Base-by-base conservation (phyloP, 2,113 vertebrate species). In the Equus quagga region DNA sequence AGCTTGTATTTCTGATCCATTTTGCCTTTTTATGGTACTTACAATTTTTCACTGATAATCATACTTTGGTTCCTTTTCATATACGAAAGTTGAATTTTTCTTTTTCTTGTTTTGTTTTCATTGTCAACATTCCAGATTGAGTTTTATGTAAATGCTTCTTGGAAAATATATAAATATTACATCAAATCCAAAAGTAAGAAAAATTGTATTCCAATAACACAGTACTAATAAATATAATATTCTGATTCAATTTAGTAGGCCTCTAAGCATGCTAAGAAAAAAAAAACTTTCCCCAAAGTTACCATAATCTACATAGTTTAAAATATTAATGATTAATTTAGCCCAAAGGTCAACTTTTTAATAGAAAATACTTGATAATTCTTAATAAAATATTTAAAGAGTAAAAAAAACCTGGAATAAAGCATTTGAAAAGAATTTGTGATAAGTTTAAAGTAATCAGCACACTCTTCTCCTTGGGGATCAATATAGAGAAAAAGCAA, bases 101-200 rank as follows among this genome's bases (percentile, higher is more conserved):
- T 95, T 41, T 56, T 96, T n/a, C 87, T 84, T 26, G 14, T 75
- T 98, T 98, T 98, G 83, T 98, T 99, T 98, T 98, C 84, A 85
- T 98, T 98, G 98, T 98, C 98, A 98, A 78, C 96, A 95, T 98
- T 98, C 98, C 98, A 98, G 93, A 60, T 33, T 88, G 91, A 94
- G 9, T 83, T 98, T 98, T 97, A 97, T 93, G 93, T 97, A 93
- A 98, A 95, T 51, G 3, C 18, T 97, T 97, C 97, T 97, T 95
- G 64, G 70, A 98, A 98, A 98, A 97, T 97, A 97, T 76, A 98
- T 98, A 97, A 98, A 97, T 94, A 97, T 97, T 97, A 76, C 28
- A 97, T 91, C 44, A 91, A 98, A 97, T 96, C 85, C 80, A 98
- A 97, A 98, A 98, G 82, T 93, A 97, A 36, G 28, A 9, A 54